Evolutionary conservation across 2,797 vertebrate genomes (phyloP), one percentile per base, ranked within the genome.

Genomic region (Nannoperca obscura): DNA sequence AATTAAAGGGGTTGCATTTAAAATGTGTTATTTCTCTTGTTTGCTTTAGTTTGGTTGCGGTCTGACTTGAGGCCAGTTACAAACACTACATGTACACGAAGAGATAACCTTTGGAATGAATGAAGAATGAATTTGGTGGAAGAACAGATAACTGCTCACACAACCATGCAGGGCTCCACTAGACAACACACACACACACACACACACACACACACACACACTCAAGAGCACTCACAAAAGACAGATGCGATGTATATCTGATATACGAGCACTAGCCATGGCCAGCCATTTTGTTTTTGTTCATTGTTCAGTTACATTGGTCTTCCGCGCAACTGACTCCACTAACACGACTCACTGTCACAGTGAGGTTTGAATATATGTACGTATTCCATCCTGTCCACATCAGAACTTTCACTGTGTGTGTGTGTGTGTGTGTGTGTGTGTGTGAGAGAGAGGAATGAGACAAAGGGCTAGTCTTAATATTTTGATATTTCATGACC

Each of bases 241-340:
- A 74, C 62, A 24, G 27, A 46, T 30, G 44, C 22, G 40, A 58
- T 3, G 13, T 72, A 52, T 27, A 52, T 38, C 22, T 27, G 22
- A 59, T 32, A 19, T 52, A 62, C 3, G 38, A 72, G 76, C 68
- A 24, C 32, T 3, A 58, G 55, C 27, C 58, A 30, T 11, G 64
- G 65, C 13, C 69, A 40, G 84, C 82, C 86, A 88, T 88, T 87
- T 86, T 89, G 78, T 80, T 85, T 77, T 32, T 47, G 34, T 70
- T 50, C 69, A 64, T 61, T 38, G 24, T 80, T 73, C 66, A 12
- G 64, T 50, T 42, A 2, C 22, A 10, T 68, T 73, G n/a, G 46
- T 78, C 27, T 38, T 2, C 9, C 27, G 55, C 9, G 42, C 55
- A 68, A 3, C 46, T 30, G 74, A 24, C n/a, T 15, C 8, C 40